Evolutionary conservation across 2,113 vertebrate genomes (phyloP).

Genomic region (Diadophis punctatus): DNA sequence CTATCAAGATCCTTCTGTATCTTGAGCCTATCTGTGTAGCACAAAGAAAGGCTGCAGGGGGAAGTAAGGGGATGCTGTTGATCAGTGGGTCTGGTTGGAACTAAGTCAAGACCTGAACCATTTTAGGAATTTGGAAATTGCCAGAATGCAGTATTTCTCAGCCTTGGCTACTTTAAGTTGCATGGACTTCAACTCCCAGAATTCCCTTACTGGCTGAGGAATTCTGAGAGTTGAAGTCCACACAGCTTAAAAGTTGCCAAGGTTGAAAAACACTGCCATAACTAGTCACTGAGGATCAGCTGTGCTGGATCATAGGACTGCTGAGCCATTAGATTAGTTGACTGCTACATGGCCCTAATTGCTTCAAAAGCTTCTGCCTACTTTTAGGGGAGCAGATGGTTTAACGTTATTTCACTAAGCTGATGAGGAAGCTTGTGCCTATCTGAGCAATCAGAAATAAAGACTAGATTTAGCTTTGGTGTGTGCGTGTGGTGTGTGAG

Average conservation of each 20-base stretch:
- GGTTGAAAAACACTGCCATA: not conserved
- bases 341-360: slow-evolving; percentile 55
- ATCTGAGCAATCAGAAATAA: slow-evolving; percentile 39
- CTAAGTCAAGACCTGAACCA: not conserved
- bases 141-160: not conserved
- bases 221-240: not conserved
- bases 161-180: too few species aligned
- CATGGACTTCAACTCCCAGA: too few species aligned
- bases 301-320: slow-evolving; percentile 31
- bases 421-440: slow-evolving; percentile 16
- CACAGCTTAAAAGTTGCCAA: slow-evolving; percentile 39
- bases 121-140: not conserved
- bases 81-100: not conserved
- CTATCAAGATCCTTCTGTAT: too few species aligned
- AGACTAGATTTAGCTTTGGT: not conserved
- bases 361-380: slow-evolving; percentile 49
- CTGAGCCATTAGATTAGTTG: slow-evolving; percentile 56
- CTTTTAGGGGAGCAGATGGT: slow-evolving; percentile 48
- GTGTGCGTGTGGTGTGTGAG: not conserved
- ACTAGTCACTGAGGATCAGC: slow-evolving; percentile 43
- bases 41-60: not conserved
- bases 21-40: too few species aligned
- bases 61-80: too few species aligned
- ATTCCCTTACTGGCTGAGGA: not conserved
- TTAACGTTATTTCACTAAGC: slow-evolving; percentile 27